Conservation (phyloP, 2,113 vertebrate species). For the Alethe diademata region DNA sequence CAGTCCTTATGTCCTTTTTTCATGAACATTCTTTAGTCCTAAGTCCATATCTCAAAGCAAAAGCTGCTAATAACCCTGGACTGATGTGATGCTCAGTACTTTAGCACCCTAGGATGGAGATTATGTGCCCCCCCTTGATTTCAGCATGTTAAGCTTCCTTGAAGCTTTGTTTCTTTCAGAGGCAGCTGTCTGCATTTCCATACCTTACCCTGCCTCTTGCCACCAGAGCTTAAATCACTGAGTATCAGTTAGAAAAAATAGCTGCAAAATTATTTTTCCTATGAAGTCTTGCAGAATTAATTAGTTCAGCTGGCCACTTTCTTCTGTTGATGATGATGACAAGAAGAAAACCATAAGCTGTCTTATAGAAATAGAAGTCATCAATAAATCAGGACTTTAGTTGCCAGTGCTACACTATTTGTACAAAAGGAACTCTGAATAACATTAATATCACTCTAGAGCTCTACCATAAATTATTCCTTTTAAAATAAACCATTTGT, state of each 20-base stretch:
- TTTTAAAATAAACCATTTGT: rapidly evolving
- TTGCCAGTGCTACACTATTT: neutral
- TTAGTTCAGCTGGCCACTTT: neutral
- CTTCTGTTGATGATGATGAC: neutral
- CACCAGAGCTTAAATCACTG: neutral
- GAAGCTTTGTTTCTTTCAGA: constrained; percentile 39
- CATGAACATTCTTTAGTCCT: neutral
- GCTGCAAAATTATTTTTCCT: neutral
- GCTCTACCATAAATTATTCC: neutral
- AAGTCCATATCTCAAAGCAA: neutral
- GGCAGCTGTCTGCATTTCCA: constrained; percentile 34
- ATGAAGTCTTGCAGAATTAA: neutral
- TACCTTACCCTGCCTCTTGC: neutral
- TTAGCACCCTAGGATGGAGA: neutral
- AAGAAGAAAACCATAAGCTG: neutral
- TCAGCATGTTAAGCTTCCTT: constrained; percentile 31
- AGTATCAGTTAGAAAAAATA: neutral
- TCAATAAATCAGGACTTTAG: neutral
- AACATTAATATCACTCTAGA: neutral
- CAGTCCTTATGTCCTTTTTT: neutral
- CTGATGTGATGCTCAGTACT: neutral
- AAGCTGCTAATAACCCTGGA: neutral
- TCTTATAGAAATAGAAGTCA: neutral
- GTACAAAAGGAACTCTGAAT: neutral
- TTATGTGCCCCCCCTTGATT: neutral